phyloP scores from a whole-genome alignment of 2,797 vertebrate genomes.

The Lycodopsis pacificus region DNA sequence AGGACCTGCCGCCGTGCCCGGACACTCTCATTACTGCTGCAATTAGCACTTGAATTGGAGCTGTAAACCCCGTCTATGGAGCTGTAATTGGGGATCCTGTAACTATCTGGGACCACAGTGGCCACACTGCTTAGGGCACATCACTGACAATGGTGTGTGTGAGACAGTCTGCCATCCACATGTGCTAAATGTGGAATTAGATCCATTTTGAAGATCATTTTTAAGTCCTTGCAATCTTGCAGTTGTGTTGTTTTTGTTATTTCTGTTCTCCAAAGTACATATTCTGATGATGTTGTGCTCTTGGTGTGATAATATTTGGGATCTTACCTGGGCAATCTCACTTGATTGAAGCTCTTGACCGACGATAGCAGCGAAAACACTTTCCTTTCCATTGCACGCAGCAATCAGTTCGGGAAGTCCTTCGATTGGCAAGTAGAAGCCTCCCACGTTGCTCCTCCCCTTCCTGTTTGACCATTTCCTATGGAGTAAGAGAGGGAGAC shows the following conservation, averaged over 20 bases:
- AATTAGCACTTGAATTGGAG: constrained; percentile 99
- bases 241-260: neutral
- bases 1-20: constrained; percentile 88
- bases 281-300: neutral
- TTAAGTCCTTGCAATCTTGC: neutral
- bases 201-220: neutral
- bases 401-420: constrained; percentile 94
- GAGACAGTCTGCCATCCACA: constrained; percentile 62
- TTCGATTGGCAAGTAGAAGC: constrained; percentile 86
- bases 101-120: constrained; percentile 87
- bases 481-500: constrained; percentile 29
- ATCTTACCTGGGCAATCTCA: constrained; percentile 90
- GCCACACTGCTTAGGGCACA: constrained; percentile 41
- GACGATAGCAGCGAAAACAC: constrained; percentile 86
- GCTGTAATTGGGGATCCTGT: constrained; percentile 95
- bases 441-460: constrained; percentile 63
- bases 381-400: constrained; percentile 89
- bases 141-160: constrained; percentile 22
- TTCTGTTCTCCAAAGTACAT: neutral
- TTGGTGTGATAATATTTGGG: neutral
- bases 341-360: constrained; percentile 81
- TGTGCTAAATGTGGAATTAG: constrained; percentile 45
- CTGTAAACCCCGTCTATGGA: constrained; percentile 94
- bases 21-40: constrained; percentile 97
- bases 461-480: constrained; percentile 88